Percentiles rank a stretch among this genome's conserved stretches.
Conservation (phyloP, 2,888 invertebrate genomes). For the Aethes cnicana region DNA sequence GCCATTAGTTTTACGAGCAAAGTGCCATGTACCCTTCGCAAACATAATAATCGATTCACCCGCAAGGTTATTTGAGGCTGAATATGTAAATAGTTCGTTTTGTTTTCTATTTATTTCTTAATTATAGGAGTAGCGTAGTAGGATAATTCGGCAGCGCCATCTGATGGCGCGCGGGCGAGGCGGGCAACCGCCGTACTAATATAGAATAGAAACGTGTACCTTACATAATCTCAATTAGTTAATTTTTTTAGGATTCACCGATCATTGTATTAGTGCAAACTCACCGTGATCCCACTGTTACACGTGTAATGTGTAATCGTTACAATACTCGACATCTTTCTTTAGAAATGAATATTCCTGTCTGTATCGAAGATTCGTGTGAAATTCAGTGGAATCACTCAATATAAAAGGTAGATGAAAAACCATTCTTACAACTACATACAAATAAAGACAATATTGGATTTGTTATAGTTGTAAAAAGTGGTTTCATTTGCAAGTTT, state of each 20-base stretch:
- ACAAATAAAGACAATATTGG: too few relatives aligned
- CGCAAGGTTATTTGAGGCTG: constrained; percentile 59
- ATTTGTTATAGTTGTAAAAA: too few relatives aligned
- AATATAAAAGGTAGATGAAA: too few relatives aligned
- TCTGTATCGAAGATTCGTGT: too few relatives aligned
- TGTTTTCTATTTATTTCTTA: constrained; percentile 66
- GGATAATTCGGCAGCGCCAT: constrained; percentile 51
- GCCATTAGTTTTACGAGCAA: constrained; percentile 37
- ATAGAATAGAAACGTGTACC: constrained; percentile 61
- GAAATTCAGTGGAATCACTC: too few relatives aligned
- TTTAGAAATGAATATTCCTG: too few relatives aligned
- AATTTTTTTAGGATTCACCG: constrained; percentile 41
- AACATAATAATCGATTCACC: constrained; percentile 39
- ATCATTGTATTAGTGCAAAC: constrained; percentile 1
- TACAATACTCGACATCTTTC: not conserved
- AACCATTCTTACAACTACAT: too few relatives aligned
- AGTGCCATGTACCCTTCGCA: constrained; percentile 54
- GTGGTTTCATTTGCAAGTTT: constrained; percentile 37
- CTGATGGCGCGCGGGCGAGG: constrained; percentile 48
- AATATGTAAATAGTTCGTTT: constrained; percentile 65
- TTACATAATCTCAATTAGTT: constrained; percentile 75
- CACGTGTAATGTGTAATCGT: not conserved
- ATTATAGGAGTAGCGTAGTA: constrained; percentile 48
- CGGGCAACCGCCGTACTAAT: constrained; percentile 53
- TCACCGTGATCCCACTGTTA: not conserved